Conservation (phyloP, 2,797 vertebrate genomes). For the Valencia hispanica region DNA sequence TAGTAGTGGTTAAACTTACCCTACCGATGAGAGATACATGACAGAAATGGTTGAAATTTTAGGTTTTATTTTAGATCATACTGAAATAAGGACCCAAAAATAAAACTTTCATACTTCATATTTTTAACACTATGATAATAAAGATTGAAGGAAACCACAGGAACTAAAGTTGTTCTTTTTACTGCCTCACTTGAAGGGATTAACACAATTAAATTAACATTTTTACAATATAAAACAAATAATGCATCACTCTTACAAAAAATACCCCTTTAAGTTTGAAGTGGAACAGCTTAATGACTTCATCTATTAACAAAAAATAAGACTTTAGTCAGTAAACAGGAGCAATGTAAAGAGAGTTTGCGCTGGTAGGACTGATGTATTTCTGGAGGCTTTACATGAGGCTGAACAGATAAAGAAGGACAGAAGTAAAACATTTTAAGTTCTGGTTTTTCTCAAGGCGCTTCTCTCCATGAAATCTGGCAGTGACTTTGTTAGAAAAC, state of each 20-base stretch:
- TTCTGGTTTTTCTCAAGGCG: constrained; percentile 45
- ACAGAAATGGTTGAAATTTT: neutral
- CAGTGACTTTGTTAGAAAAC: constrained; percentile 47
- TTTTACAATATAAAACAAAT: neutral
- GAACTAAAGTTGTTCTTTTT: neutral
- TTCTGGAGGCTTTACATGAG: constrained; percentile 49
- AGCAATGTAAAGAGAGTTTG: constrained; percentile 34
- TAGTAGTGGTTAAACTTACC: no score
- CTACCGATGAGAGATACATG: neutral
- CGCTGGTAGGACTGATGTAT: constrained; percentile 45
- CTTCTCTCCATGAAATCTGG: constrained; percentile 40
- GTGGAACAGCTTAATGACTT: neutral
- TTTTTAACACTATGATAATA: neutral
- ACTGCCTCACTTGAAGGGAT: neutral
- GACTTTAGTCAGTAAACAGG: neutral
- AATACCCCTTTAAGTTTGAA: neutral
- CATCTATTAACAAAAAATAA: neutral
- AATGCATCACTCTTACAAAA: neutral
- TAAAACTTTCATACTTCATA: neutral
- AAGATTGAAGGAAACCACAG: neutral
- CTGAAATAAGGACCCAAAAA: neutral
- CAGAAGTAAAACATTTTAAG: constrained; percentile 45
- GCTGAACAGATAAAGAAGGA: constrained; percentile 58
- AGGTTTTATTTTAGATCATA: neutral
- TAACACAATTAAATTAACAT: neutral